Evolutionary conservation across 2,113 vertebrate genomes (phyloP).

Genomic region (Herpetotheres cachinnans): DNA sequence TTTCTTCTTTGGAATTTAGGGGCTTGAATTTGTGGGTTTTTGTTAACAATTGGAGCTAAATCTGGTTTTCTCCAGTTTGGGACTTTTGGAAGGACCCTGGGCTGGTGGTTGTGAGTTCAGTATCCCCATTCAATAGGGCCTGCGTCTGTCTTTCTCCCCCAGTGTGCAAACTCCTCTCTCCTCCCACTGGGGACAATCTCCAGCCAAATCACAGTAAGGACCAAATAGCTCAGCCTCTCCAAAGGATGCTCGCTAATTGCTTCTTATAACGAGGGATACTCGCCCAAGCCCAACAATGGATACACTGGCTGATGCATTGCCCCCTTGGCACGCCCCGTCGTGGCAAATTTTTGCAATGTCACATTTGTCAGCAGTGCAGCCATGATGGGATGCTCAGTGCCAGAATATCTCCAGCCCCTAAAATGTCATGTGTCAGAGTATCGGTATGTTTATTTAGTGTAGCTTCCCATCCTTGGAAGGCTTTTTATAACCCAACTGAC

Average conservation of each 20-base stretch:
- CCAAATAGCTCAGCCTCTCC: not conserved
- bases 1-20: not conserved
- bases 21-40: not conserved
- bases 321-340: rapidly evolving
- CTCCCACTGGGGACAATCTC: not conserved
- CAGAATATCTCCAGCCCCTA: not conserved
- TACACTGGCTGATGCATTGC: rapidly evolving
- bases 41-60: not conserved
- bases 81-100: not conserved
- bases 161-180: not conserved
- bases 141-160: rapidly evolving
- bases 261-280: not conserved
- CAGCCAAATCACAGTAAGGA: not conserved
- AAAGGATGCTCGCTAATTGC: rapidly evolving
- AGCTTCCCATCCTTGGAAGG: not conserved
- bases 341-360: not conserved
- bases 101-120: rapidly evolving
- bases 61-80: not conserved
- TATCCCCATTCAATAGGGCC: rapidly evolving
- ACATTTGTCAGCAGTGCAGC: not conserved
- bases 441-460: rapidly evolving
- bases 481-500: not conserved
- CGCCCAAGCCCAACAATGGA: not conserved
- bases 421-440: not conserved
- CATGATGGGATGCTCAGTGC: not conserved